Base-by-base conservation (phyloP, 2,888 invertebrate genomes). In the Smittia aterrima region DNA sequence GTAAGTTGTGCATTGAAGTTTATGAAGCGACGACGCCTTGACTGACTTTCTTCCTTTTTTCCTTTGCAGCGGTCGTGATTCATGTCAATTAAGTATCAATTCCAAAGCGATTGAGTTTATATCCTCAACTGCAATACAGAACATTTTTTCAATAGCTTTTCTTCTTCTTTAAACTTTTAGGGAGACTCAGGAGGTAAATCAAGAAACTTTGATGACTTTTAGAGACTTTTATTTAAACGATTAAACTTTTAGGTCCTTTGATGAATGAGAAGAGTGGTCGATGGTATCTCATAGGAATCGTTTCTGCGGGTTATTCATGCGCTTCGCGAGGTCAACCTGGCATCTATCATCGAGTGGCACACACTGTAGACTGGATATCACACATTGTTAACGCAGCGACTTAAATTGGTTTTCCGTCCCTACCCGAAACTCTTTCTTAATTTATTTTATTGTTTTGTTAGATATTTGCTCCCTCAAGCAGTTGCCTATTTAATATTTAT, bases 281-380 rank as follows among this genome's bases (percentile, higher is more conserved):
- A 58, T 96, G 95, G 95, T 95, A 91, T 82, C 86, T 96, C 67
- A 95, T 95, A 75, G 93, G 93, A 2, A 92, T 96, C 20, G 96
- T 96, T 0, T 95, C 95, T 0, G 96, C 96, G 0, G 96, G 96
- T 1, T 96, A 96, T 83, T 95, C 95, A 0, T 96, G 96, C 80
- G 96, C 96, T 0, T 94, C 95, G 79, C 87, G 94, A 16, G 95
- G 95, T 18, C 96, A 96, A 80, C 96, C 96, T 0, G 96, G 96
- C 67, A 96, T 96, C 78, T 96, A 96, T 83, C 96, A 96, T 81
- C 87, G 95, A 78, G 95, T 95, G 4, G 92, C 95, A 0, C 93
- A 94, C 80, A 96, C 96, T 0, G 94, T 95, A 4, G 96, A 96
- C 82, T 96, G 96, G 96, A 94, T 96, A 78, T 87, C 88, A 75